Evolutionary conservation across 2,888 invertebrate genomes (phyloP).

Genomic region (Diaprepes abbreviatus): DNA sequence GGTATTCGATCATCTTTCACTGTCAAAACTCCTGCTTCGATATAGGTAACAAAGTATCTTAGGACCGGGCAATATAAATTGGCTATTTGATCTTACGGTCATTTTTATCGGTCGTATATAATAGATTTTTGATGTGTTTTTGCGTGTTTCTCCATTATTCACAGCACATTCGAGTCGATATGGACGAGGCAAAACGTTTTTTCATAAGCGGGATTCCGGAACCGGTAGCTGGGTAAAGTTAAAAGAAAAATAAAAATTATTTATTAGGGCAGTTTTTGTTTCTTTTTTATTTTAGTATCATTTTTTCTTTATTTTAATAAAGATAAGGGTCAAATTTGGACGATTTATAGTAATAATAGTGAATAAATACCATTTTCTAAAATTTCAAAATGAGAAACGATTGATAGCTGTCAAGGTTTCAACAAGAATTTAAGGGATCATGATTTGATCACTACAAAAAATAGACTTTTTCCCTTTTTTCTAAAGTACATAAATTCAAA

Average conservation of each 20-base stretch:
- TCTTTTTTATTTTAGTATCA: not conserved
- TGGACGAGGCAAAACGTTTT: constrained; percentile 45
- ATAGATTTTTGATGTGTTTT: constrained; percentile 60
- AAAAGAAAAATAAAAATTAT: constrained; percentile 4
- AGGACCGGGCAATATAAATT: constrained; percentile 59
- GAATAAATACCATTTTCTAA: no score
- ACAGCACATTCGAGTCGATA: constrained; percentile 53
- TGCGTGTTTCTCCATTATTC: constrained; percentile 58
- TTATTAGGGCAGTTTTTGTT: not conserved
- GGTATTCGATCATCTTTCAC: constrained; percentile 56
- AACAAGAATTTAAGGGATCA: no score
- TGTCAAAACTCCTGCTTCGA: constrained; percentile 57
- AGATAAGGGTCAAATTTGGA: no score
- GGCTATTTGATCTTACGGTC: constrained; percentile 61
- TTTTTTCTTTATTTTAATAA: no score
- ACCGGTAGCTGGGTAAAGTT: constrained; percentile 7
- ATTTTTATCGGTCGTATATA: constrained; percentile 61
- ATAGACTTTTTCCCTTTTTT: no score
- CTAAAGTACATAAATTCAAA: no score
- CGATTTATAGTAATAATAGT: no score
- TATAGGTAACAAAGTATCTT: constrained; percentile 59
- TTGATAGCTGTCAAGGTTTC: no score
- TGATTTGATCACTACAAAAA: no score
- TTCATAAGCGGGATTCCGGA: constrained; percentile 25
- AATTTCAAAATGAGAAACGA: no score